Conservation (phyloP, 2,797 vertebrate genomes). For the Knipowitschia caucasica region DNA sequence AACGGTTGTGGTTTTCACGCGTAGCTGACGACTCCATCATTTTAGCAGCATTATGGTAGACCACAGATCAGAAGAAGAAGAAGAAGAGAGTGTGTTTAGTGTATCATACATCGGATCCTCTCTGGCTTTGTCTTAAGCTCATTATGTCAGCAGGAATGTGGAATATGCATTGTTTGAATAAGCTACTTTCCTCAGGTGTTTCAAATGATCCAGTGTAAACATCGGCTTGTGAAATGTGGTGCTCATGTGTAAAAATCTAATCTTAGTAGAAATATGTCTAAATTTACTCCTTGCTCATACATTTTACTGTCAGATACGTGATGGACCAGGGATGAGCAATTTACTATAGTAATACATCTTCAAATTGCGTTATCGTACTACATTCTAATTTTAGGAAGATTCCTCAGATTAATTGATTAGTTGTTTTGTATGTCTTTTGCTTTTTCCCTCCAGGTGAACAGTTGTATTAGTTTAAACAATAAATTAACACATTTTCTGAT, state of each 20-base stretch:
- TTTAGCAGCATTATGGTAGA: conserved; percentile 13
- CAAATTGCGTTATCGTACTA: too few relatives aligned
- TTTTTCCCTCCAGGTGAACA: too few relatives aligned
- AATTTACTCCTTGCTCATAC: conserved; percentile 7
- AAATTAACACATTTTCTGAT: too few relatives aligned
- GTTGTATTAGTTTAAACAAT: too few relatives aligned
- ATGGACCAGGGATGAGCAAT: background rate
- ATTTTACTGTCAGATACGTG: conserved; percentile 25
- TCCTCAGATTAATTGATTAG: too few relatives aligned
- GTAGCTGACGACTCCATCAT: conserved; percentile 4
- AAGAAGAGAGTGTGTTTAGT: background rate
- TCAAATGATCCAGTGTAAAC: background rate
- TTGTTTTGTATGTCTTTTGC: too few relatives aligned
- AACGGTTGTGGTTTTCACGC: conserved; percentile 4
- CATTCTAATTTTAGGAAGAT: too few relatives aligned
- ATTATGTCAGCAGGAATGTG: conserved; percentile 30
- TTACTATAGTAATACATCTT: too few relatives aligned
- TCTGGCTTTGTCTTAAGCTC: conserved; percentile 9
- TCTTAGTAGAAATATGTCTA: background rate
- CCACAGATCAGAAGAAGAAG: conserved; percentile 2
- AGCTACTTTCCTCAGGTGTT: background rate
- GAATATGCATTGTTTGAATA: conserved; percentile 6
- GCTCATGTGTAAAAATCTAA: background rate
- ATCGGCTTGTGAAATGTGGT: background rate
- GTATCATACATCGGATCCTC: background rate